These are phyloP conservation scores for Harpagus bidentatus DNA, from an alignment of 2,113 vertebrate species.

Conservation along the genomic window DNA sequence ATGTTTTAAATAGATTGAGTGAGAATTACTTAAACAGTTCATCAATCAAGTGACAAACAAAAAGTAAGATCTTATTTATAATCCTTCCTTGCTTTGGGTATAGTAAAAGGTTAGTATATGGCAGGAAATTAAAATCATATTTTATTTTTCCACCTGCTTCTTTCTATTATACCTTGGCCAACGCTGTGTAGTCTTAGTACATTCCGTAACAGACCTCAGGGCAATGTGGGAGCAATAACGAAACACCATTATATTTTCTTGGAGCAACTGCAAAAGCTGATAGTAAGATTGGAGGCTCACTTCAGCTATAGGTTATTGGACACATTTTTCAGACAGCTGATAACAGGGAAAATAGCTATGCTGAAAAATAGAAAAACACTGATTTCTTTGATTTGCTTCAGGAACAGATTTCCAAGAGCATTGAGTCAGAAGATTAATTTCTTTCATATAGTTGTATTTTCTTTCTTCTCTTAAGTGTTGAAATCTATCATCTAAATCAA, in stretches of 20 bases:
- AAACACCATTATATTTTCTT: not conserved
- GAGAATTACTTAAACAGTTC: slow-evolving; percentile 40
- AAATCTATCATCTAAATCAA: not conserved
- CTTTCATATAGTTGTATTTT: not conserved
- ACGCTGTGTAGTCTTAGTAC: not conserved
- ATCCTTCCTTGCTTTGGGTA: not conserved
- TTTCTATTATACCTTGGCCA: not conserved
- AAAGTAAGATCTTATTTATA: not conserved
- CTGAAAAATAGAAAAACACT: not conserved
- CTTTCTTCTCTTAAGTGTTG: not conserved
- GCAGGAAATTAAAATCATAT: slow-evolving; percentile 27
- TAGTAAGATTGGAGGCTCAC: not conserved
- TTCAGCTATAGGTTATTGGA: not conserved
- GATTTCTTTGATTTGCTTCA: not conserved
- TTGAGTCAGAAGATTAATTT: not conserved
- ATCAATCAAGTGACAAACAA: slow-evolving; percentile 53
- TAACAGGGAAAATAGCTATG: not conserved
- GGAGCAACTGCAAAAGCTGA: not conserved
- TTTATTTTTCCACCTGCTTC: slow-evolving; percentile 56
- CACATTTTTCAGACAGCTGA: not conserved
- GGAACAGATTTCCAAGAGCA: not conserved
- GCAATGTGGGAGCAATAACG: not conserved
- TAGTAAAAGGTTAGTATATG: not conserved
- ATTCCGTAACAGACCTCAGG: not conserved
- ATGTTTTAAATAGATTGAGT: slow-evolving; percentile 7